Evolutionary conservation across 2,888 invertebrate species (phyloP), one percentile per base, ranked within the genome.

Genomic region (Tetanocera ferruginea): DNA sequence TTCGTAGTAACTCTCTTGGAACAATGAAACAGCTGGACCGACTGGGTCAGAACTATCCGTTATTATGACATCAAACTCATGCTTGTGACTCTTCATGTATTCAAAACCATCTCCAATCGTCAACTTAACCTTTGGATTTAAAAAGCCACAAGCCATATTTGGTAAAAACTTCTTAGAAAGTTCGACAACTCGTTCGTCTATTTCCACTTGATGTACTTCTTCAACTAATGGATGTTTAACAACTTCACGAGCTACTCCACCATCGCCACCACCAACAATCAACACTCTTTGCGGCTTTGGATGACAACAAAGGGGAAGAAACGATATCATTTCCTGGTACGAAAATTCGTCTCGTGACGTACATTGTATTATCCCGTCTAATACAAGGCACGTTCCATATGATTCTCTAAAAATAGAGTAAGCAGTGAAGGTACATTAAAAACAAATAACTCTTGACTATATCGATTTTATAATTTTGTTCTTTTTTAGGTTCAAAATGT

Each of bases 21-120:
- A 92, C 0, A 94, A 87, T 81, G 91, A 92, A 11, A 92, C 91
- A 0, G 94, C 94, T 0, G 94, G 94, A 0, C 98, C 99, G 37
- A 98, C 92, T 0, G 99, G 99, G 91, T 99, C 99, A 57, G 98
- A 98, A 81, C 98, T 98, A 89, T 99, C 99, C 0, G 99, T 99
- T 76, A 99, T 98, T 82, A 99, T 98, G 62, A 99, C 96, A 90
- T 99, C 99, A 89, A 97, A 99, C 89, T 96, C 94, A 57, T 93
- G 92, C 77, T 92, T 92, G 87, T 98, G 95, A 73, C 95, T 92
- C 85, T 95, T 94, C 93, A 99, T 95, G 89, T 96, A 99, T 83
- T 97, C 95, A 87, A 98, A 97, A 0, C 99, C 99, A 89, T 99
- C 99, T 0, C 96, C 96, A 60, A 98, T 94, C 86, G 94, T 93